Conservation (phyloP, 2,113 vertebrate genomes). For the Microcebus ravelobensis region DNA sequence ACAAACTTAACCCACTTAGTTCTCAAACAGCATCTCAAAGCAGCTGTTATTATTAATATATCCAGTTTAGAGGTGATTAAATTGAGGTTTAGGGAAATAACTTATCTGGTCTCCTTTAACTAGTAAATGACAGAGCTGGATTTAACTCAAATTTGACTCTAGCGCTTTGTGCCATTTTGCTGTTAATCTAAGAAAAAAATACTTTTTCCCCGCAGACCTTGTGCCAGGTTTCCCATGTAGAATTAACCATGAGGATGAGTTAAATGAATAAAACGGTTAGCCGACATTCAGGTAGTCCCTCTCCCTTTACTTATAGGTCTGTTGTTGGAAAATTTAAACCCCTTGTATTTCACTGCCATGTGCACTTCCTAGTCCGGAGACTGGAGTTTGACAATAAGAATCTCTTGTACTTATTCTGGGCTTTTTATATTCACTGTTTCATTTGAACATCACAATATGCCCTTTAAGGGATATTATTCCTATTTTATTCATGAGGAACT, state of each 20-base stretch:
- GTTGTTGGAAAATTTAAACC: neutral
- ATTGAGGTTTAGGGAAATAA: constrained; percentile 13
- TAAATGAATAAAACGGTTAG: neutral
- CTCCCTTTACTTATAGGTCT: neutral
- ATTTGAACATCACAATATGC: neutral
- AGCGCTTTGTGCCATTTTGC: neutral
- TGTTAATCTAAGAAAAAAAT: neutral
- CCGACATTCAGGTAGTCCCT: neutral
- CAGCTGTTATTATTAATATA: neutral
- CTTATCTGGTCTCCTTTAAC: neutral
- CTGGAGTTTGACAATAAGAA: neutral
- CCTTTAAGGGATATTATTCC: neutral
- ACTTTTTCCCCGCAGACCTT: neutral
- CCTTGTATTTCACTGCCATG: neutral
- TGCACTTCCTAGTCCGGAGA: neutral
- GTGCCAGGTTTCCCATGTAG: neutral
- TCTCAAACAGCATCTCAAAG: neutral
- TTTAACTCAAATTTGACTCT: constrained; percentile 17
- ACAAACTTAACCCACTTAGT: neutral
- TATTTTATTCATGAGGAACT: neutral
- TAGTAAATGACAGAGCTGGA: neutral
- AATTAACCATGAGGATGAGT: neutral
- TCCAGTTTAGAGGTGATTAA: neutral
- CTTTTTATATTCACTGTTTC: neutral
- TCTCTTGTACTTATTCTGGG: neutral